phyloP scores from a whole-genome alignment of 2,113 vertebrate genomes.

The Acanthochromis polyacanthus region DNA sequence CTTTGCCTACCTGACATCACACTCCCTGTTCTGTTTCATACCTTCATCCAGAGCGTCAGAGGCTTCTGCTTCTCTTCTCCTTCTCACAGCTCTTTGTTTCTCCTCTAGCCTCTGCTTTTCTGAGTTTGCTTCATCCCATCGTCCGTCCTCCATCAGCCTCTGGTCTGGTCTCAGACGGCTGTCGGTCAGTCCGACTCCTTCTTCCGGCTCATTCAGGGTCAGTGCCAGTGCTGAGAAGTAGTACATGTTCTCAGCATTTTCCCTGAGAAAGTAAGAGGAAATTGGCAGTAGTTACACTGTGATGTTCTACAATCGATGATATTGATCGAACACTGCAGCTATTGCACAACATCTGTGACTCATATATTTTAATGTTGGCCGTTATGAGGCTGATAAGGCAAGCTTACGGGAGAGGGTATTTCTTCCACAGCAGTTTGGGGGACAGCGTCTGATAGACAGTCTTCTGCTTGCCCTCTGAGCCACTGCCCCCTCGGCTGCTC shows the following conservation, averaged over 20 bases:
- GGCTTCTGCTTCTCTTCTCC: slow-evolving; percentile 89
- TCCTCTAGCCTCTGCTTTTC: slow-evolving; percentile 97
- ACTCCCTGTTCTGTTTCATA: slow-evolving; percentile 63
- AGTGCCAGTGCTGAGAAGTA: slow-evolving; percentile 95
- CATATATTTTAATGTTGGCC: background rate
- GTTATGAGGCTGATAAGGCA: background rate
- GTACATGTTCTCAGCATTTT: slow-evolving; percentile 98
- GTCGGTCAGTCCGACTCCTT: slow-evolving; percentile 89
- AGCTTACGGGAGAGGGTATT: slow-evolving; percentile 95
- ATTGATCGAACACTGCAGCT: slow-evolving; percentile 18
- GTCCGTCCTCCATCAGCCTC: slow-evolving; percentile 95
- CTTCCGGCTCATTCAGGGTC: slow-evolving; percentile 93
- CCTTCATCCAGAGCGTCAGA: slow-evolving; percentile 89
- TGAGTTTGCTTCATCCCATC: slow-evolving; percentile 95
- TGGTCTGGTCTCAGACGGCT: slow-evolving; percentile 95
- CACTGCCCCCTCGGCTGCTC: slow-evolving; percentile 89
- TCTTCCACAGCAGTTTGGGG: slow-evolving; percentile 96
- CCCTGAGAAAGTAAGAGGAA: slow-evolving; percentile 77
- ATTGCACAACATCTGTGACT: slow-evolving; percentile 14
- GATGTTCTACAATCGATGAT: slow-evolving; percentile 8
- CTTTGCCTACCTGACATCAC: background rate
- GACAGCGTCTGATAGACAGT: slow-evolving; percentile 96
- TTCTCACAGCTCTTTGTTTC: slow-evolving; percentile 91
- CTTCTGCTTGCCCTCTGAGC: slow-evolving; percentile 94
- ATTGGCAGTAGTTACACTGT: background rate